These are phyloP conservation scores for Athalia cordata DNA, from an alignment of 2,888 invertebrate genomes.

Conservation along the genomic window DNA sequence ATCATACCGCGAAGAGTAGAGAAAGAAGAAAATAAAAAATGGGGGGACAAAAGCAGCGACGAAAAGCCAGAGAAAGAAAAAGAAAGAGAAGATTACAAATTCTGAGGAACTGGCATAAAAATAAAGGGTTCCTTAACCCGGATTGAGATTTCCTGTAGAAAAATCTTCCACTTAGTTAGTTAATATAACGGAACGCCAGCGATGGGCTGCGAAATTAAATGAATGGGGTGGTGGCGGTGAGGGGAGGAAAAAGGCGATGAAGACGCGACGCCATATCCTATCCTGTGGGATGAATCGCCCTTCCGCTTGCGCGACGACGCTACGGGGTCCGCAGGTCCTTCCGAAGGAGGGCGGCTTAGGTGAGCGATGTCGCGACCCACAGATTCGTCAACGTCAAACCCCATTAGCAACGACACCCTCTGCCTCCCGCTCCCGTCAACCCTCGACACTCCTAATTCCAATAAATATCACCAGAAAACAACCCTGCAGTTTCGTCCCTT, in stretches of 20 bases:
- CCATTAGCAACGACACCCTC: slow-evolving; percentile 60
- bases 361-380: slow-evolving; percentile 61
- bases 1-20: no score
- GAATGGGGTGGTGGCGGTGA: slow-evolving; percentile 1
- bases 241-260: slow-evolving; percentile 10
- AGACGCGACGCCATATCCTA: slow-evolving; percentile 19
- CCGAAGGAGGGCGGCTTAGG: slow-evolving; percentile 34
- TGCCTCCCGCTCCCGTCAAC: not conserved
- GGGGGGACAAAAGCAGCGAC: no score
- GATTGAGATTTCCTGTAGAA: slow-evolving; percentile 3
- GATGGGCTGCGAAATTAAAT: slow-evolving; percentile 20
- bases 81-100: not conserved
- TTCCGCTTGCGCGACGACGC: not conserved
- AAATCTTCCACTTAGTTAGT: slow-evolving; percentile 13
- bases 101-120: not conserved
- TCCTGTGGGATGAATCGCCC: slow-evolving; percentile 12
- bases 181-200: not conserved
- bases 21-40: no score
- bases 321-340: slow-evolving; percentile 40
- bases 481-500: not conserved
- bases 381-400: slow-evolving; percentile 69
- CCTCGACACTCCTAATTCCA: slow-evolving; percentile 6
- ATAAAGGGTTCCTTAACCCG: not conserved
- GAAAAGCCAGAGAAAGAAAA: not conserved
- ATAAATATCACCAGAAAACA: slow-evolving; percentile 23